Evolutionary conservation across 2,888 invertebrate species (phyloP), one percentile per base, ranked within the genome.

Genomic region (Epistrophella euchroma): DNA sequence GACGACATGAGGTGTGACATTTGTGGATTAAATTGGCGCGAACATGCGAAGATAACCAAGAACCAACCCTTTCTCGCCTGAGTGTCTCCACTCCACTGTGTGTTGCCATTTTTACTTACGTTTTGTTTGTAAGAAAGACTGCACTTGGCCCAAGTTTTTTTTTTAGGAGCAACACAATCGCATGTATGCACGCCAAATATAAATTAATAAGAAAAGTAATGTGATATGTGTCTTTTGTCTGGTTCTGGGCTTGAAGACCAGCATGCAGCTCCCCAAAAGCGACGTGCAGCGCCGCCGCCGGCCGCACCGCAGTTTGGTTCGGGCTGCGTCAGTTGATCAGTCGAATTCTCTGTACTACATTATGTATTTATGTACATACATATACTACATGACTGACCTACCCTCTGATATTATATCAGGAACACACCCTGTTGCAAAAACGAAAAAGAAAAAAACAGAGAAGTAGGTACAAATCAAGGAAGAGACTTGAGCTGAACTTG

Each of bases 331-430:
- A 28, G 52, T 58, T 62, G 66, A 71, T 70, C 55, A 71, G n/a
- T 50, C 56, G 43, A 47, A 40, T 58, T 60, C 11, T 52, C 22
- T 37, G 35, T 45, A 22, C 9, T 15, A n/a, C 9, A 62, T 43
- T 43, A 22, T 15, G 22, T 22, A 15, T 11, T n/a, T 56, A 17
- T n/a, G 28, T 37, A 71, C 10, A 35, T 56, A 55, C 7, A 40
- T 62, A n/a, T n/a, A n/a, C n/a, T n/a, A n/a, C n/a, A 66, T 78
- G 74, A 78, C 83, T 85, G 84, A 85, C 84, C 84, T 85, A 85
- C 84, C 84, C 84, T 80, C 75, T 80, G 72, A 76, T 76, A 76
- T 79, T 73, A 56, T 71, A 50, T 37, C 28, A 68, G 22, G 35
- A 68, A 62, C 55, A 35, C 68, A 68, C 68, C 76, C 76, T 76